A percentile compares a stretch with the other conserved stretches of the same genome.
Evolutionary conservation across 2,888 invertebrate species (phyloP).

Genomic region (Athetis lepigone): DNA sequence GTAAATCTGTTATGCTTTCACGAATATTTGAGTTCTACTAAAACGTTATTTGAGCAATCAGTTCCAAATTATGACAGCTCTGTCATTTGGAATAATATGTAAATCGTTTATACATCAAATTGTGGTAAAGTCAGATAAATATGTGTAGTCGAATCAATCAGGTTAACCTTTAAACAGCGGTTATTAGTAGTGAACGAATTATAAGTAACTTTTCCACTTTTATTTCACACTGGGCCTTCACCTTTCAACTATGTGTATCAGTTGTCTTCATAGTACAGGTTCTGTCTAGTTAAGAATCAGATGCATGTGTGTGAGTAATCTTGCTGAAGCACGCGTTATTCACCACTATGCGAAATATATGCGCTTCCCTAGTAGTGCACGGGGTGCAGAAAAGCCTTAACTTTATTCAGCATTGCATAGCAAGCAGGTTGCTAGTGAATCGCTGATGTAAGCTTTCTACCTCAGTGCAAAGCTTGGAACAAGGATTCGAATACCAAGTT

Average conservation of each 20-base stretch:
- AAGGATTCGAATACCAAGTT: too few species aligned
- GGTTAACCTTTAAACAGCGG: not conserved
- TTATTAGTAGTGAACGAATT: not conserved
- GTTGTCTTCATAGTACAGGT: too few species aligned
- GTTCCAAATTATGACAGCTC: slow-evolving; percentile 17
- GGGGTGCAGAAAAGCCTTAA: too few species aligned
- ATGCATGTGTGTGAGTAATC: too few species aligned
- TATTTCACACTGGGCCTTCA: not conserved
- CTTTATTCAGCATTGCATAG: too few species aligned
- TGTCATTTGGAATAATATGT: slow-evolving; percentile 10
- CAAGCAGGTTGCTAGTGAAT: too few species aligned
- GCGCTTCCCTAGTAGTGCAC: too few species aligned
- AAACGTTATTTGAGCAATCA: slow-evolving; percentile 31
- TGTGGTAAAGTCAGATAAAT: not conserved
- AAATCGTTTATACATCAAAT: not conserved
- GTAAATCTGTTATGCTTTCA: slow-evolving; percentile 41
- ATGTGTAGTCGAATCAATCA: not conserved
- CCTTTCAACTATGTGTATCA: not conserved
- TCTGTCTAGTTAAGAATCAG: too few species aligned
- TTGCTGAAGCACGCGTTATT: too few species aligned
- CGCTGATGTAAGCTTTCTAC: too few species aligned
- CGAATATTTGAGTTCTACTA: slow-evolving; percentile 5
- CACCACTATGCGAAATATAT: too few species aligned
- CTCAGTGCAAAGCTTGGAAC: too few species aligned
- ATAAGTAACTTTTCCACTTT: not conserved